Percentiles rank a stretch among this genome's conserved stretches.
phyloP scores from a whole-genome alignment of 2,888 invertebrate species.

The Branchipolynoe longqiensis region DNA sequence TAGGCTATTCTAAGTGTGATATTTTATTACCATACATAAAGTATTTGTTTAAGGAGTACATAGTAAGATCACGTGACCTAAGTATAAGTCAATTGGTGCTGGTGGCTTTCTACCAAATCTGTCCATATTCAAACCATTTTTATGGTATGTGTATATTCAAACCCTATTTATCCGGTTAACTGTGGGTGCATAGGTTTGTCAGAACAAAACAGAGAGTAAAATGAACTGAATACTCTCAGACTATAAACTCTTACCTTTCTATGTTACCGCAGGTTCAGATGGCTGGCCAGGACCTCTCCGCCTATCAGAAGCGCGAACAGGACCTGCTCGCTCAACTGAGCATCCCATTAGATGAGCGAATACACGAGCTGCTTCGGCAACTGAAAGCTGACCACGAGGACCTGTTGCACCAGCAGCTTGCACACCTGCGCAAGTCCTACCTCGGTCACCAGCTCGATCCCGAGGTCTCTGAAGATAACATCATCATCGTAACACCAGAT shows the following conservation, averaged over 20 bases:
- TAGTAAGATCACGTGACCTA: too few species aligned
- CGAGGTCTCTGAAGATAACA: background rate
- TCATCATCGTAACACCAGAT: slow-evolving; percentile 1
- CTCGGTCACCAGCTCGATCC: slow-evolving; percentile 24
- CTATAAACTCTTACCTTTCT: background rate
- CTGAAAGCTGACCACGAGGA: slow-evolving; percentile 63
- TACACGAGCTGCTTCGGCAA: slow-evolving; percentile 46
- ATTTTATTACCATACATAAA: too few species aligned
- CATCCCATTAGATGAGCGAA: slow-evolving; percentile 55
- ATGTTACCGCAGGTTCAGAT: slow-evolving; percentile 40
- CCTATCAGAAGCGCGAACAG: slow-evolving; percentile 54
- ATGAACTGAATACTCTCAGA: too few species aligned
- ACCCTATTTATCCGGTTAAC: background rate
- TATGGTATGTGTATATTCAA: background rate
- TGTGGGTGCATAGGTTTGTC: too few species aligned
- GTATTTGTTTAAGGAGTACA: too few species aligned
- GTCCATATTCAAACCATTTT: background rate
- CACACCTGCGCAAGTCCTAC: slow-evolving; percentile 53
- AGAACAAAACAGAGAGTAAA: too few species aligned
- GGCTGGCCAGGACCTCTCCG: slow-evolving; percentile 26
- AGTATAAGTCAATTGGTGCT: too few species aligned
- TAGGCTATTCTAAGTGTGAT: too few species aligned
- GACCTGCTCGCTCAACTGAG: slow-evolving; percentile 60
- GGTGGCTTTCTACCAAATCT: too few species aligned
- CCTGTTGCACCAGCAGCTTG: slow-evolving; percentile 62